Conservation (phyloP, 2,113 vertebrate genomes). For the Burhinus oedicnemus region DNA sequence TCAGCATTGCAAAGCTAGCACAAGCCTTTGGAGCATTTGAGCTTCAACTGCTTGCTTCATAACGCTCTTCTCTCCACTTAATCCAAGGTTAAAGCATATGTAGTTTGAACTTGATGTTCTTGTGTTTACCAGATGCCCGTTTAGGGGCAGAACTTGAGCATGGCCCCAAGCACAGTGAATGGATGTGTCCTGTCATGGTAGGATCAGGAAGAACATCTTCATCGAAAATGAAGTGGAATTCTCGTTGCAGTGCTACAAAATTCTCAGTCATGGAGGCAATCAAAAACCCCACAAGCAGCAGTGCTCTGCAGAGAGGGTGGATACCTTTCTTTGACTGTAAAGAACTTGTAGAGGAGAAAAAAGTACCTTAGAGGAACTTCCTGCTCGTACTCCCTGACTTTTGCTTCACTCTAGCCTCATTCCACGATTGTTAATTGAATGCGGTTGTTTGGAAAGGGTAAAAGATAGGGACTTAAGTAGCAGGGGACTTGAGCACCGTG, state of each 20-base stretch:
- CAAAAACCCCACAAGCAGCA: background rate
- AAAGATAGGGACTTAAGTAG: background rate
- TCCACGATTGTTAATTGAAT: background rate
- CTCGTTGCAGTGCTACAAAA: background rate
- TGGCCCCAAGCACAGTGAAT: background rate
- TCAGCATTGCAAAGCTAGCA: background rate
- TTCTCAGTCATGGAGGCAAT: background rate
- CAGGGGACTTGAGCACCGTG: background rate
- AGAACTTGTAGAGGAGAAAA: background rate
- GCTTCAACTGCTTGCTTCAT: background rate
- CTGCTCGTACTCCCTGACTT: background rate
- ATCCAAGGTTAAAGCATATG: background rate
- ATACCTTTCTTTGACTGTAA: background rate
- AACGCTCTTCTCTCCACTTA: background rate
- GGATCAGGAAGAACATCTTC: background rate
- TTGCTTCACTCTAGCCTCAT: background rate
- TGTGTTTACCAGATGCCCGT: background rate
- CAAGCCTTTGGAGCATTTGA: background rate
- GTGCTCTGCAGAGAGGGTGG: background rate
- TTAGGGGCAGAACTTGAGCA: background rate
- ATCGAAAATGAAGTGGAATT: background rate
- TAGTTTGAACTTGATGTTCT: background rate
- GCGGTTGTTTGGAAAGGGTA: background rate
- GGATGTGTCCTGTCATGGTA: fast-evolving
- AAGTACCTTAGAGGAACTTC: background rate